These are phyloP conservation scores for Hypena proboscidalis DNA, from an alignment of 2,888 invertebrate species.

Conservation along the genomic window DNA sequence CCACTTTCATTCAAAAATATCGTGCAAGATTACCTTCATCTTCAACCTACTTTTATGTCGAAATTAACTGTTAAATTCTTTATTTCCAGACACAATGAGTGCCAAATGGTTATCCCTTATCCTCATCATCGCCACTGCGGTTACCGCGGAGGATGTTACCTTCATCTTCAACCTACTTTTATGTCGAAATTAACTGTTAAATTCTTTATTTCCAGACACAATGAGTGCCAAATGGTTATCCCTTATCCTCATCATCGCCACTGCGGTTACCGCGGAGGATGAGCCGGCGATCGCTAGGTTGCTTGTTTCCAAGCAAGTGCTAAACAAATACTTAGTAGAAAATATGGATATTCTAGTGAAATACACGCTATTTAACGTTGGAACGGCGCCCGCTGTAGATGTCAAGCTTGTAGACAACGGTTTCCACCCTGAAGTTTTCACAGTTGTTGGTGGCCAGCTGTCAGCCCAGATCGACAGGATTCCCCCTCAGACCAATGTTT, in stretches of 20 bases:
- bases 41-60: slow-evolving; percentile 18
- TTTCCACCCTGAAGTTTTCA: slow-evolving; percentile 96
- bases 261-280: slow-evolving; percentile 84
- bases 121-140: slow-evolving; percentile 73
- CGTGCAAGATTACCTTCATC: slow-evolving; percentile 5
- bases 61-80: slow-evolving; percentile 29
- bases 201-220: slow-evolving; percentile 63
- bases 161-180: too few relatives aligned
- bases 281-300: slow-evolving; percentile 92
- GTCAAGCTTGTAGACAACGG: slow-evolving; percentile 95
- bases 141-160: slow-evolving; percentile 87
- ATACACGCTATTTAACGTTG: slow-evolving; percentile 97
- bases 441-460: slow-evolving; percentile 94
- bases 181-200: slow-evolving; percentile 20
- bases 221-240: slow-evolving; percentile 78
- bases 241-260: slow-evolving; percentile 73
- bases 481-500: slow-evolving; percentile 96
- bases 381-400: slow-evolving; percentile 94
- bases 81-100: slow-evolving; percentile 73
- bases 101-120: slow-evolving; percentile 75
- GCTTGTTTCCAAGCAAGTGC: slow-evolving; percentile 96
- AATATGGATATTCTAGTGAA: slow-evolving; percentile 98
- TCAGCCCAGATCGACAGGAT: slow-evolving; percentile 94
- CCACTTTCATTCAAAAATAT: slow-evolving; percentile 46
- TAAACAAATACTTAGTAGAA: slow-evolving; percentile 98